These are phyloP conservation scores for Cygnus buccinator DNA, from an alignment of 2,113 vertebrate species.

Conservation along the genomic window DNA sequence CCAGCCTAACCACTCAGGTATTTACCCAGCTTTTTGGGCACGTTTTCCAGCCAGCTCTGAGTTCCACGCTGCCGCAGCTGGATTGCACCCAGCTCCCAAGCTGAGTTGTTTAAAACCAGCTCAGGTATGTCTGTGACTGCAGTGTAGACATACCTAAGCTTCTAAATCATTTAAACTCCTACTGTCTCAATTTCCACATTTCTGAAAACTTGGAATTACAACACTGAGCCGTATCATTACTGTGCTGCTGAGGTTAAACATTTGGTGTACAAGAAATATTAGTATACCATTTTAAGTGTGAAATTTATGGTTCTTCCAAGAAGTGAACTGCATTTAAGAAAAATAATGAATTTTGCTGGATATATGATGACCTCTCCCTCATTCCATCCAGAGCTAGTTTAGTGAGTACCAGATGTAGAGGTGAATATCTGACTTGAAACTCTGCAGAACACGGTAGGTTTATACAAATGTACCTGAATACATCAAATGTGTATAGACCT, in stretches of 20 bases:
- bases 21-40: not conserved
- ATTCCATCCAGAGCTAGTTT: not conserved
- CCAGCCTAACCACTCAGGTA: not conserved
- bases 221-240: not conserved
- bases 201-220: not conserved
- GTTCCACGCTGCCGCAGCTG: not conserved
- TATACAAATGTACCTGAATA: not conserved
- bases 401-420: not conserved
- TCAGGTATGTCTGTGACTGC: conserved; percentile 6
- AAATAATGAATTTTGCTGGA: not conserved
- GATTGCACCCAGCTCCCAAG: not conserved
- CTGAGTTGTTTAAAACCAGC: not conserved
- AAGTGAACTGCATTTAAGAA: not conserved
- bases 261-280: not conserved
- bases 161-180: not conserved
- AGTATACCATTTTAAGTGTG: not conserved
- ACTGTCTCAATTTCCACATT: not conserved
- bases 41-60: not conserved
- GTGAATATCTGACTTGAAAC: not conserved
- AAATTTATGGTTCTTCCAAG: not conserved
- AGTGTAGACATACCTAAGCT: not conserved
- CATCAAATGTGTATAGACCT: not conserved
- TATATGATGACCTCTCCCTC: not conserved
- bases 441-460: not conserved
- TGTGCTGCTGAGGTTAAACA: not conserved